Evolutionary conservation across 2,888 invertebrate species (phyloP), one percentile per base, ranked within the genome.

Genomic region (Bimastos eiseni): DNA sequence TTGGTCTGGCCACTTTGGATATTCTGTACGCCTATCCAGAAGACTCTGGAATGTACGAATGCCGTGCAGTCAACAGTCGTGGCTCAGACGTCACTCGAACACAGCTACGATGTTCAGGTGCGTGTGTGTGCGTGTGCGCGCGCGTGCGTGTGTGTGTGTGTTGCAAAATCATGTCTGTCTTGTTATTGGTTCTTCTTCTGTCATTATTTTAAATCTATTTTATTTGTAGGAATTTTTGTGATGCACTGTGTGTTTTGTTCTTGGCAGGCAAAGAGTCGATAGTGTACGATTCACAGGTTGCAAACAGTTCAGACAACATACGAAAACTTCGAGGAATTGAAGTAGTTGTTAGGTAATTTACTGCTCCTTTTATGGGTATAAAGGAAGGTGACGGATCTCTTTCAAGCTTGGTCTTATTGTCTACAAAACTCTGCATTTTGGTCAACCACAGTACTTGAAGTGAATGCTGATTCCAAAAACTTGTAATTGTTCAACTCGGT

Each of bases 1-100:
- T 99, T 95, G 98, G 98, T 94, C 99, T 98, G 94, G 98, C 99
- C 36, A 98, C 99, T 21, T 96, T 99, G 90, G 99, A 99, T 95
- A 96, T 99, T 90, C 96, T 99, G 36, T 98, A 98, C 94, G 98
- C 98, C 38, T 99, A 98, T 95, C 98, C 99, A n/a, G 97, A 97
- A 93, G 99, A 99, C 95, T 98, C 98, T 15, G 99, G 99, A 33
- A 97, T 98, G 0, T 99, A 99, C 95, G 98, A 98, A 24, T 98
- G 98, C 94, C 97, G 97, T 95, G 99, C 99, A 0, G 97, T 97
- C 91, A 99, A 99, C 95, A 97, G 97, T 94, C 86, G 98, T 41
- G 99, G 99, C 6, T 98, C 98, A 96, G 98, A 98, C 34, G 97
- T 98, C 15, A 98, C 98, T 11, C 97, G 98, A 0, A 98, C 98